Evolutionary conservation across 1,140 invertebrate genomes (phyloP), one percentile per base, ranked within the genome.

Genomic region (Plodia interpunctella): DNA sequence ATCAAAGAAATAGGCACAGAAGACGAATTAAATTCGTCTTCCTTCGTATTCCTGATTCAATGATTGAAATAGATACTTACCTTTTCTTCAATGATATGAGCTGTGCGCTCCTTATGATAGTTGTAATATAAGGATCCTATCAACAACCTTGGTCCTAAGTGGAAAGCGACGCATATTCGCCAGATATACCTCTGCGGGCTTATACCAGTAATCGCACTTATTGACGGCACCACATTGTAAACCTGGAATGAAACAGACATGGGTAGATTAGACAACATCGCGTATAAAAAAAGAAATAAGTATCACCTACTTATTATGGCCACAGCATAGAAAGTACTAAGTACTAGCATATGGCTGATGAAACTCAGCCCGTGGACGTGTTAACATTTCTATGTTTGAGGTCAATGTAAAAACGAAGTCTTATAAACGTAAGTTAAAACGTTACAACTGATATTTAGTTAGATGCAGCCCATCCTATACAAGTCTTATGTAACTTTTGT

Each of bases 131-230:
- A 93, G 68, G 93, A 95, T 70, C 96, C 94, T 76, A 97, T 95
- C 58, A 97, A 92, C 66, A 97, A 92, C 70, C 97, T 93, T 76
- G 97, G 97, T 74, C 95, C 94, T 80, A 97, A 93, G 80, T 98
- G 97, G 65, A 98, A 92, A 49, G 96, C 96, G 72, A 98, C 94
- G 80, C 95, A 96, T 71, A 97, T 94, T 72, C 97, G 92, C 97
- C 97, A 98, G 68, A 98, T 91, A 90, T 98, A 98, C 72, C 95
- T 92, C 87, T 98, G 96, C 32, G 97, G 97, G 72, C 95, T 96
- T 73, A 97, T 94, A 19, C 96, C 96, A 60, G 96, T 97, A 83
- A 97, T 95, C 62, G 96, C 95, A 92, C 96, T 97, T 91, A 97
- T 97, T 72, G 96, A 97, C 73, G 96, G 96, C 78, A 97, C 93